These are phyloP conservation scores for Zaprionus camerounensis DNA, from an alignment of 1,140 invertebrate species.

Conservation along the genomic window DNA sequence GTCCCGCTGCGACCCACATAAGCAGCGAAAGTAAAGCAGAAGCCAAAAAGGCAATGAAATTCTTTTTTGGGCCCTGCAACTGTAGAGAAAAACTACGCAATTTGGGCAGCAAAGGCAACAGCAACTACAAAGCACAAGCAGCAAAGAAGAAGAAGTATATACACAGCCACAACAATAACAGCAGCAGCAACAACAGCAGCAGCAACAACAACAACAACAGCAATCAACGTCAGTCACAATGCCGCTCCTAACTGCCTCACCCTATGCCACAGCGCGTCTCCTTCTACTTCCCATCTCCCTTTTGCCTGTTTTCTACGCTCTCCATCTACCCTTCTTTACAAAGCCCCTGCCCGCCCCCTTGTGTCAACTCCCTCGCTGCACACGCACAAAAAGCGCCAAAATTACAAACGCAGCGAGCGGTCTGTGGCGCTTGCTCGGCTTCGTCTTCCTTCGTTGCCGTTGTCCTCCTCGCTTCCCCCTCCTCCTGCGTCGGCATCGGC, in stretches of 20 bases:
- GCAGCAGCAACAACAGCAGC: background rate
- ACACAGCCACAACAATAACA: slow-evolving; percentile 41
- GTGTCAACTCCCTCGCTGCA: slow-evolving; percentile 50
- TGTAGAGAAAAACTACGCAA: slow-evolving; percentile 66
- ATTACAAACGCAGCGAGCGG: slow-evolving; percentile 81
- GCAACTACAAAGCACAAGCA: slow-evolving; percentile 17
- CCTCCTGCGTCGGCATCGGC: background rate
- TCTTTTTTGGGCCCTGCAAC: slow-evolving; percentile 31
- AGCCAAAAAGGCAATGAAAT: slow-evolving; percentile 44
- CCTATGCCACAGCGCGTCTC: background rate
- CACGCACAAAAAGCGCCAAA: slow-evolving; percentile 80
- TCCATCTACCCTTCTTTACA: background rate
- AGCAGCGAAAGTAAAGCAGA: slow-evolving; percentile 35
- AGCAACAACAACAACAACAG: slow-evolving; percentile 24
- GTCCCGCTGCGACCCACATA: slow-evolving; percentile 71
- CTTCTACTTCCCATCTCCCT: background rate
- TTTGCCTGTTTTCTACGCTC: background rate
- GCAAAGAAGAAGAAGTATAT: background rate
- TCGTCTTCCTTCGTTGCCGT: background rate
- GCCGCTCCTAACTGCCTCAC: slow-evolving; percentile 28
- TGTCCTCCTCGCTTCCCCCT: background rate
- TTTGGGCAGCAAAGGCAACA: slow-evolving; percentile 52
- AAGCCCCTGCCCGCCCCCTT: background rate
- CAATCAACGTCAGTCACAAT: slow-evolving; percentile 76
- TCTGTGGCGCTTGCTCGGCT: slow-evolving; percentile 32